Percentiles rank a stretch among this genome's conserved stretches.
Conservation (phyloP, 2,888 invertebrate species). For the Rhingia rostrata region DNA sequence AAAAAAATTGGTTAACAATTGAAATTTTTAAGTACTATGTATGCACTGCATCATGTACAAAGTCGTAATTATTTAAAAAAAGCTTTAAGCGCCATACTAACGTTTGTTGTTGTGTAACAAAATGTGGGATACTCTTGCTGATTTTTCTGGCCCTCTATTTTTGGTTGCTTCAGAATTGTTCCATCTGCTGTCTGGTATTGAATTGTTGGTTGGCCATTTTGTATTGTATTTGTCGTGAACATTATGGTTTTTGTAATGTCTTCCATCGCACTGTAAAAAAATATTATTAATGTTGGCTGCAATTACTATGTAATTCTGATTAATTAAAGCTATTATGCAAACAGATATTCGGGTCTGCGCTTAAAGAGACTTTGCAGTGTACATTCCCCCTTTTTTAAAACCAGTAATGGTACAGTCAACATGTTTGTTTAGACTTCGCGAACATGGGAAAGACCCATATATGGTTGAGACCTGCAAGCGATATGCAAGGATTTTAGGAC, state of each 20-base stretch:
- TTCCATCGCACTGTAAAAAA: conserved; percentile 78
- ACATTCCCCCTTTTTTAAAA: too few relatives aligned
- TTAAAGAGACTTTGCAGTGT: too few relatives aligned
- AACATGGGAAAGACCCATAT: too few relatives aligned
- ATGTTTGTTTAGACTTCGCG: too few relatives aligned
- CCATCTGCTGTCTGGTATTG: conserved; percentile 88
- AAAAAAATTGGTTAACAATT: not conserved
- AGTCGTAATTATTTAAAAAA: not conserved
- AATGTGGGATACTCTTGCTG: conserved; percentile 88
- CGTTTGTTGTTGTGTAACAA: conserved; percentile 85
- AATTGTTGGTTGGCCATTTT: conserved; percentile 86
- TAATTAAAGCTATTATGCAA: too few relatives aligned
- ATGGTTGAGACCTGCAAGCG: too few relatives aligned
- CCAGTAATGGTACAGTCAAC: too few relatives aligned
- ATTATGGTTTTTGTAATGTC: conserved; percentile 83
- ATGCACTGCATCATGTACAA: too few relatives aligned
- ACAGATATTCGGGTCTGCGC: too few relatives aligned
- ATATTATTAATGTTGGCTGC: not conserved
- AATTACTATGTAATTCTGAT: too few relatives aligned
- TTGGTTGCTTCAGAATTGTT: conserved; percentile 86
- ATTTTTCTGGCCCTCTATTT: conserved; percentile 85
- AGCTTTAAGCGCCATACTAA: conserved; percentile 68
- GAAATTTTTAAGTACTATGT: too few relatives aligned
- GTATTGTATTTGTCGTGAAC: conserved; percentile 86
- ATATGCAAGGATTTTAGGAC: too few relatives aligned